Conservation (phyloP, 2,113 vertebrate genomes). For the Dipodomys ordii region DNA sequence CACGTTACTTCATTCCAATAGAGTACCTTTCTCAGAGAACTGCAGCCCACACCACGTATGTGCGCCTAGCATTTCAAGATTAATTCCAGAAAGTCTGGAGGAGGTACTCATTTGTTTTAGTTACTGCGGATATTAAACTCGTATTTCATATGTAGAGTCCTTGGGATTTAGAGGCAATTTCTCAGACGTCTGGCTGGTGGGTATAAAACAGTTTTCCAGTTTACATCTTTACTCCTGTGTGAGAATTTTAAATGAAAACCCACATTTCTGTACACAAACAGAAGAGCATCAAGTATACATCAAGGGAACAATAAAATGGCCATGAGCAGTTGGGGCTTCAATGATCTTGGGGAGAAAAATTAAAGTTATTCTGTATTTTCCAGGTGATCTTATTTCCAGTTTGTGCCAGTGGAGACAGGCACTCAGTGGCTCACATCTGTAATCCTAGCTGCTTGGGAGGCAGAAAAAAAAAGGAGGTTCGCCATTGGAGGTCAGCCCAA, state of each 20-base stretch:
- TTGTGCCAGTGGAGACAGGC: neutral
- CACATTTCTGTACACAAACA: neutral
- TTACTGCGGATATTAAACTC: conserved; percentile 46
- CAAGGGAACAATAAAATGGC: neutral
- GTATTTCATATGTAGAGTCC: neutral
- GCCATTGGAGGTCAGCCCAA: no score
- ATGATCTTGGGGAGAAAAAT: neutral
- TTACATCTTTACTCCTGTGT: conserved; percentile 32
- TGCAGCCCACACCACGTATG: neutral
- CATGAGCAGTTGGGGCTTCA: neutral
- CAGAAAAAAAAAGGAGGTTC: no score
- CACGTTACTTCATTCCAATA: neutral
- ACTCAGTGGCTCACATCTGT: no score
- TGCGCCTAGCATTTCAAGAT: neutral
- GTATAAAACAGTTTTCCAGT: neutral
- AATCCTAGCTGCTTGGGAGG: neutral
- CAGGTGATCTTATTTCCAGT: neutral
- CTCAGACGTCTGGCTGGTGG: neutral
- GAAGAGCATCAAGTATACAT: neutral
- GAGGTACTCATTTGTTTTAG: conserved; percentile 1
- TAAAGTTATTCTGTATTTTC: neutral
- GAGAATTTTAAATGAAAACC: conserved; percentile 46
- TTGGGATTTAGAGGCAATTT: neutral
- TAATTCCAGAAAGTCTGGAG: neutral
- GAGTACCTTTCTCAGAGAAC: neutral